Percentiles rank a stretch among this genome's conserved stretches.
These are phyloP conservation scores for Clytia hemisphaerica DNA, from an alignment of 30 jellyfish, hydroid and myxozoan genomes.

Conservation along the genomic window DNA sequence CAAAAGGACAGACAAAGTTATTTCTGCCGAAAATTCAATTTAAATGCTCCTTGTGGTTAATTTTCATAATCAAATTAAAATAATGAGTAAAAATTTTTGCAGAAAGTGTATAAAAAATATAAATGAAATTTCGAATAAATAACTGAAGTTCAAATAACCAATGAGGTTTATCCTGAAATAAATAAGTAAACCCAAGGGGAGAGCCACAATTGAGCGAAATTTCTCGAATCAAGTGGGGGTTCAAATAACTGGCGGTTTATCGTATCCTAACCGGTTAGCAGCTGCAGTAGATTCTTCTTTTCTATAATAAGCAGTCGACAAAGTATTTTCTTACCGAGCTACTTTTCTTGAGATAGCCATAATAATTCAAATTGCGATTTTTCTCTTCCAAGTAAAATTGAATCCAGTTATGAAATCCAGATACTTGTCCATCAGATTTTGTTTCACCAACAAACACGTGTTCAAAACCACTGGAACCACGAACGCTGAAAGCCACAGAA, in stretches of 20 bases:
- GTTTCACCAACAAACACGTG: conserved; percentile 90
- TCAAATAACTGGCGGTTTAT: background rate
- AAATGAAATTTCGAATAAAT: too few relatives aligned
- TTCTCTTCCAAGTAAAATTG: conserved; percentile 76
- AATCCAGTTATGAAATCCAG: conserved; percentile 88
- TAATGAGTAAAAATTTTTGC: too few relatives aligned
- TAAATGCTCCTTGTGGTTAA: too few relatives aligned
- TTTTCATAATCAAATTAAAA: too few relatives aligned
- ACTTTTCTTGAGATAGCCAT: conserved; percentile 54
- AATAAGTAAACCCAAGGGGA: background rate
- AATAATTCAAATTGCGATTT: conserved; percentile 41
- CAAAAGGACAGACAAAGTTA: too few relatives aligned
- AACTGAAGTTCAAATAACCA: too few relatives aligned
- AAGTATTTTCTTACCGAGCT: conserved; percentile 36
- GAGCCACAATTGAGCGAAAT: too few relatives aligned
- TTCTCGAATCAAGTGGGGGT: background rate
- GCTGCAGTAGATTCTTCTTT: background rate
- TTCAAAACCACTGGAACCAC: conserved; percentile 84
- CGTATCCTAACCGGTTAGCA: background rate
- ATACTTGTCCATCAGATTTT: conserved; percentile 40
- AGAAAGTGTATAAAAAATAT: too few relatives aligned
- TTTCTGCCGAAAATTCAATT: too few relatives aligned
- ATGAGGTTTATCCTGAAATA: background rate
- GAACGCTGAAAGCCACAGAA: conserved; percentile 54
- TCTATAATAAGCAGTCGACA: background rate